Percentiles rank a stretch among this genome's conserved stretches.
phyloP scores from a whole-genome alignment of 2,888 invertebrate genomes.

The Aphidius colemani region DNA sequence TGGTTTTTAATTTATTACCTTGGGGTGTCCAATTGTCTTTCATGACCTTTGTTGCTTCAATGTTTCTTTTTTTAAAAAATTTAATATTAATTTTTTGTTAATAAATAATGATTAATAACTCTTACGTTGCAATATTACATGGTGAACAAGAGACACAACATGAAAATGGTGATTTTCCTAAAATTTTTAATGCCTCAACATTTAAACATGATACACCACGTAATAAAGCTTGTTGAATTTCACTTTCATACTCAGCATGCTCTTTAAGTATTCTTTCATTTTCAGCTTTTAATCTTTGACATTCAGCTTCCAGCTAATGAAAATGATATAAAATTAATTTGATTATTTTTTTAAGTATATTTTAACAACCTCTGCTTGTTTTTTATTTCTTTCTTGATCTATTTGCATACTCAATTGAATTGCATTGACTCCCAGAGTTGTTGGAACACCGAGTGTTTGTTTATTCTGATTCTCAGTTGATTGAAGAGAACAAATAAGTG shows the following conservation, averaged over 20 bases:
- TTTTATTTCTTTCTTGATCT: slow-evolving; percentile 30
- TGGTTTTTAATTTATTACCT: slow-evolving; percentile 18
- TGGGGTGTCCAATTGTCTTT: slow-evolving; percentile 25
- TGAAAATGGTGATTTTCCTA: slow-evolving; percentile 45
- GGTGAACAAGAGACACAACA: slow-evolving; percentile 44
- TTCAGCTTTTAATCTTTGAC: slow-evolving; percentile 46
- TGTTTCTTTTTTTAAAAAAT: slow-evolving; percentile 22
- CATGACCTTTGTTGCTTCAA: slow-evolving; percentile 23
- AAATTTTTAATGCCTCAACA: slow-evolving; percentile 51
- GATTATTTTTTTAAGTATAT: not conserved
- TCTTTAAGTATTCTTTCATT: slow-evolving; percentile 51
- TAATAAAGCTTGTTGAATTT: slow-evolving; percentile 53
- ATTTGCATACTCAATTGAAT: no score
- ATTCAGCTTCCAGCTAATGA: slow-evolving; percentile 46
- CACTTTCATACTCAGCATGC: slow-evolving; percentile 51
- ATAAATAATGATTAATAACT: not conserved
- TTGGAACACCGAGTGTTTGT: no score
- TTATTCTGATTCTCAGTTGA: no score
- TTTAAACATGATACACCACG: slow-evolving; percentile 55
- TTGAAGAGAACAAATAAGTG: not conserved
- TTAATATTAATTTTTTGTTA: not conserved
- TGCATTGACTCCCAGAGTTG: not conserved
- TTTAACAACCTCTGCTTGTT: slow-evolving; percentile 40
- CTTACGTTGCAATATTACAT: slow-evolving; percentile 32
- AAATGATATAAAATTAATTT: not conserved